Base-by-base conservation (phyloP, 2,797 vertebrate genomes). In the Rhabdomys pumilio region DNA sequence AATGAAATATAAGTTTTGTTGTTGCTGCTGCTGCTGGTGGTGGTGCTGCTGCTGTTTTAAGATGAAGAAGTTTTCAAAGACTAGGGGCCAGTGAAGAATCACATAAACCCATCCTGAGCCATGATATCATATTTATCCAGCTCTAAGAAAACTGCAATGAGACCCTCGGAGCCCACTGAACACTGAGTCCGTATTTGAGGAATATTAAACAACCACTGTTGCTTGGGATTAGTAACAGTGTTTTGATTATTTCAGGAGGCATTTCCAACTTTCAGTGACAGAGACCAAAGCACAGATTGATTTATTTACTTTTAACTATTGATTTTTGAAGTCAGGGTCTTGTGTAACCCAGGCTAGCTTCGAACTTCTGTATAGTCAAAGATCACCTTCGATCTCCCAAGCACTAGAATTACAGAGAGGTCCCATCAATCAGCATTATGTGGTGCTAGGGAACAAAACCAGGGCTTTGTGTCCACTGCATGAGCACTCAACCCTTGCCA, bases 201-300 rank as follows among this genome's bases (percentile, higher is more conserved):
- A 88, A 1, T 90, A 13, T 50, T 84, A 92, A 89, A 61, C 11
- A 77, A 50, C 0, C 6, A 14, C 57, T 89, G 9, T n/a, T 89
- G 59, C 19, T 76, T 91, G 24, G 14, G 14, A 9, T 22, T 59
- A 34, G 73, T 38, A 82, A 90, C 11, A 67, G 34, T 85, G 79
- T 89, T 89, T 93, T 89, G 20, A 17, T 57, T 91, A 69, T 22
- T 6, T 67, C 13, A 67, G 93, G 31, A 89, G 61, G 44, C 91
- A 75, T 63, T 3, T 7, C 63, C 84, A 31, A 24, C 6, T 85
- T 92, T 82, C 86, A 79, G 38, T 76, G 67, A 80, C 3, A 75
- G 38, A 83, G 6, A 73, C 12, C 77, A 47, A 89, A 84, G 82
- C 1, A 38, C 20, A 86, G n/a, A 61, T 89, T 63, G 72, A 83